These are phyloP conservation scores for Epinephelus lanceolatus DNA, from an alignment of 2,113 vertebrate genomes.

Conservation along the genomic window DNA sequence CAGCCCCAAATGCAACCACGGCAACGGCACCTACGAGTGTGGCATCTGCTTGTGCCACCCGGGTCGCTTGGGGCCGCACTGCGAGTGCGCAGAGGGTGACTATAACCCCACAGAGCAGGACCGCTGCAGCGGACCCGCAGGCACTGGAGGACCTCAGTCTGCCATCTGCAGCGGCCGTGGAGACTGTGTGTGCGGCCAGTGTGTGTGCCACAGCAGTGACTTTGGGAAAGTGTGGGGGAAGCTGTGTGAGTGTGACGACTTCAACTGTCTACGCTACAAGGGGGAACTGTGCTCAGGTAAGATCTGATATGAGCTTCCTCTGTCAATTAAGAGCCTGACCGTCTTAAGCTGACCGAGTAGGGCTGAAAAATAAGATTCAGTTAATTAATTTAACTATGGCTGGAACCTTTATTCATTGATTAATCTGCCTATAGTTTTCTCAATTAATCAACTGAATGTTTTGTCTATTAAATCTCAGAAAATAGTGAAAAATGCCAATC, in stretches of 20 bases:
- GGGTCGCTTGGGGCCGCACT: slow-evolving; percentile 91
- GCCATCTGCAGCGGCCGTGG: slow-evolving; percentile 91
- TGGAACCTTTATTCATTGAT: too few relatives aligned
- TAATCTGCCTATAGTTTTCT: too few relatives aligned
- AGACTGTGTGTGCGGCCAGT: slow-evolving; percentile 96
- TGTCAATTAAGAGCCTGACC: not conserved
- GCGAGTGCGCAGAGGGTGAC: slow-evolving; percentile 95
- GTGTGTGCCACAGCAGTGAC: slow-evolving; percentile 93
- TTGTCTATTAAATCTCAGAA: too few relatives aligned
- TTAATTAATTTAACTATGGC: too few relatives aligned
- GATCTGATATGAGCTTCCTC: too few relatives aligned
- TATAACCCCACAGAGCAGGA: slow-evolving; percentile 90
- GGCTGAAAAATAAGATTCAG: not conserved
- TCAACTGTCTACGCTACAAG: slow-evolving; percentile 96
- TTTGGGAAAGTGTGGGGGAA: slow-evolving; percentile 95
- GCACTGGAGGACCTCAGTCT: slow-evolving; percentile 59
- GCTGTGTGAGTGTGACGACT: slow-evolving; percentile 97
- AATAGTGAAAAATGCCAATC: too few relatives aligned
- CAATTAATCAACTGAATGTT: too few relatives aligned
- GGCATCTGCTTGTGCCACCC: slow-evolving; percentile 93
- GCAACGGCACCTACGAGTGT: slow-evolving; percentile 94
- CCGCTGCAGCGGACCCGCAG: slow-evolving; percentile 86
- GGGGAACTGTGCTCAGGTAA: slow-evolving; percentile 97
- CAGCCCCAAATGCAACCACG: slow-evolving; percentile 87
- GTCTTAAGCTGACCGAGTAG: not conserved